Evolutionary conservation across 2,113 vertebrate species (phyloP).

Genomic region (Petromus typicus): DNA sequence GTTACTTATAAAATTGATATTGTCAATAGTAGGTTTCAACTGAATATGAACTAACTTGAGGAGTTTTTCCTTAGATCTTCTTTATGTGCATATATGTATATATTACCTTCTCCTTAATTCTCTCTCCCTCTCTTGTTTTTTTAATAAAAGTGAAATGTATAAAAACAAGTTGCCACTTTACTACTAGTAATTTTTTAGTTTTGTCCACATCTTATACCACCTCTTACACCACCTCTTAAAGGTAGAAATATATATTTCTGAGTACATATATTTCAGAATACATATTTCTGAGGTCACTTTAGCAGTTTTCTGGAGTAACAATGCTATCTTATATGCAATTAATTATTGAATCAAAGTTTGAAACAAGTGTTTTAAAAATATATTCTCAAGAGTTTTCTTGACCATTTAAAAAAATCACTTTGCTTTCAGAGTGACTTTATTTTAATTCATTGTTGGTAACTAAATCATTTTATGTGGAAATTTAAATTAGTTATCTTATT

Average conservation of each 20-base stretch:
- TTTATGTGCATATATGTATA: neutral
- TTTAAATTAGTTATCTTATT: conserved; percentile 1
- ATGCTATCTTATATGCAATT: neutral
- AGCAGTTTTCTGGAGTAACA: neutral
- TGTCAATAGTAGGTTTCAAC: neutral
- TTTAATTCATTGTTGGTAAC: conserved; percentile 55
- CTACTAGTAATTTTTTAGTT: neutral
- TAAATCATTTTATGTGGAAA: neutral
- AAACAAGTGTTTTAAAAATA: neutral
- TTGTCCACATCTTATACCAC: neutral
- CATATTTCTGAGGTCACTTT: neutral
- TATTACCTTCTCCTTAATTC: neutral
- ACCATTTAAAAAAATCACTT: neutral
- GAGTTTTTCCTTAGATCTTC: neutral
- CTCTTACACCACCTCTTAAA: neutral
- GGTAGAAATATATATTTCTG: neutral
- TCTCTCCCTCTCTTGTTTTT: too few species aligned
- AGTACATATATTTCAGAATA: too few species aligned
- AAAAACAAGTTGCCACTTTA: neutral
- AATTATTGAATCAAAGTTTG: neutral
- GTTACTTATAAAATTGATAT: neutral
- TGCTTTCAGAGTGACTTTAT: conserved; percentile 31
- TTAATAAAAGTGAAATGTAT: neutral
- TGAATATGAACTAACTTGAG: neutral
- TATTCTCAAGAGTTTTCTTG: neutral